Evolutionary conservation across 2,888 invertebrate genomes (phyloP).

Genomic region (Laspeyria flexula): DNA sequence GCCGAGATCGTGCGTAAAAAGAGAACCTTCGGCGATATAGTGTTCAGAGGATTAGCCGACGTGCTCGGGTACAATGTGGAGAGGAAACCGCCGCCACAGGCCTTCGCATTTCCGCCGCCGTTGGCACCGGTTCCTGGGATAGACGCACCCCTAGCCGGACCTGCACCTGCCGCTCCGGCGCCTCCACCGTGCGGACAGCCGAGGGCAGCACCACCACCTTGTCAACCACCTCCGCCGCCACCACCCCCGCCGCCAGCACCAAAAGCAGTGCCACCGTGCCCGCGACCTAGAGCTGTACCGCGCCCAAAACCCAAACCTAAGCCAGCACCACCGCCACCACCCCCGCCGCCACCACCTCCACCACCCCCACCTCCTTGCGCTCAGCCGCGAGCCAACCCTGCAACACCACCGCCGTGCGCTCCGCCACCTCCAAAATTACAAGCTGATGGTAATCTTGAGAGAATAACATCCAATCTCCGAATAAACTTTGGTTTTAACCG

Average conservation of each 20-base stretch:
- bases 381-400: slow-evolving; percentile 69
- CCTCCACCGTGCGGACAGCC: slow-evolving; percentile 54
- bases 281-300: slow-evolving; percentile 66
- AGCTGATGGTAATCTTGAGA: slow-evolving; percentile 63
- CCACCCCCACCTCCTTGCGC: slow-evolving; percentile 69
- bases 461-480: slow-evolving; percentile 73
- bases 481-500: slow-evolving; percentile 76
- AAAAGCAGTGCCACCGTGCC: slow-evolving; percentile 67
- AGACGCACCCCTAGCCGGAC: slow-evolving; percentile 59
- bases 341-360: slow-evolving; percentile 58
- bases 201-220: slow-evolving; percentile 48
- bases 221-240: slow-evolving; percentile 45
- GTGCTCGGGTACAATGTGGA: slow-evolving; percentile 78
- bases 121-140: slow-evolving; percentile 76
- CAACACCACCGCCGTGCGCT: slow-evolving; percentile 67
- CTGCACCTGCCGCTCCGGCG: slow-evolving; percentile 48
- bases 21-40: slow-evolving; percentile 80
- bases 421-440: slow-evolving; percentile 57
- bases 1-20: slow-evolving; percentile 79
- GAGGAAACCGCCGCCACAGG: slow-evolving; percentile 67
- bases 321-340: slow-evolving; percentile 49
- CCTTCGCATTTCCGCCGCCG: slow-evolving; percentile 72
- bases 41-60: slow-evolving; percentile 82
- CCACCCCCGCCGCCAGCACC: slow-evolving; percentile 56
- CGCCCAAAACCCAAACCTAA: slow-evolving; percentile 56